Evolutionary conservation across 64 coral and sea anemone species (phyloP).

Genomic region (Platygyra sinensis): DNA sequence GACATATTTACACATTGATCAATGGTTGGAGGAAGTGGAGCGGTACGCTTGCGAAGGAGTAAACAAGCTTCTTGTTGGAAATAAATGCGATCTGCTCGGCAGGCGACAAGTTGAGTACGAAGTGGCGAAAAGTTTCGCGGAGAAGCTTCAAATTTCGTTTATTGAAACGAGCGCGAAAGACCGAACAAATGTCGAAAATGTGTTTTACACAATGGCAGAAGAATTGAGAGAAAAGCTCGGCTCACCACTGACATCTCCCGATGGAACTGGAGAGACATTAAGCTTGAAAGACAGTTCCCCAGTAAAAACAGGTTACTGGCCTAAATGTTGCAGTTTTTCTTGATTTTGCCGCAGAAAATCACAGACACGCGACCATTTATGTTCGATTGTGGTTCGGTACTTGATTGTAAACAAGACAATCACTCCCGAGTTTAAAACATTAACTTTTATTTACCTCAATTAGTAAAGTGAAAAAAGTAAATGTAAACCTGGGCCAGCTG

Average conservation of each 20-base stretch:
- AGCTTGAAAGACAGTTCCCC: constrained; percentile 26
- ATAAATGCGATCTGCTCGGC: constrained; percentile 90
- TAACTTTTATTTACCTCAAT: background rate
- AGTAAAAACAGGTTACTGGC: constrained; percentile 5
- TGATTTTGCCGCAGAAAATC: background rate
- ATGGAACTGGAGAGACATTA: constrained; percentile 28
- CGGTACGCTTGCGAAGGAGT: constrained; percentile 79
- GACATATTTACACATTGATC: constrained; percentile 82
- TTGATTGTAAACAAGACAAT: background rate
- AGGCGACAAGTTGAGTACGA: constrained; percentile 88
- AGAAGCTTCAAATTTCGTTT: constrained; percentile 86
- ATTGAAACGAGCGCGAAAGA: constrained; percentile 98
- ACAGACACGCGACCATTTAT: background rate
- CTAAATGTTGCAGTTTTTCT: constrained; percentile 46
- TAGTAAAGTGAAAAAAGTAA: background rate
- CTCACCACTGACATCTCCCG: constrained; percentile 74
- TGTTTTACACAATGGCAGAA: constrained; percentile 92
- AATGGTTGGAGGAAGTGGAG: constrained; percentile 85
- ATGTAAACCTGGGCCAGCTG: too few relatives aligned
- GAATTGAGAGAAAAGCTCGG: constrained; percentile 90
- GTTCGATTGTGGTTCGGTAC: background rate
- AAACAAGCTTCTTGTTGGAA: constrained; percentile 84
- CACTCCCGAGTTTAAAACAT: background rate
- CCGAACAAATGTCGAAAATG: constrained; percentile 88
- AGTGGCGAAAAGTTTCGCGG: constrained; percentile 79